Base-by-base conservation (phyloP, 2,888 invertebrate genomes). In the Drosophila lacicola region DNA sequence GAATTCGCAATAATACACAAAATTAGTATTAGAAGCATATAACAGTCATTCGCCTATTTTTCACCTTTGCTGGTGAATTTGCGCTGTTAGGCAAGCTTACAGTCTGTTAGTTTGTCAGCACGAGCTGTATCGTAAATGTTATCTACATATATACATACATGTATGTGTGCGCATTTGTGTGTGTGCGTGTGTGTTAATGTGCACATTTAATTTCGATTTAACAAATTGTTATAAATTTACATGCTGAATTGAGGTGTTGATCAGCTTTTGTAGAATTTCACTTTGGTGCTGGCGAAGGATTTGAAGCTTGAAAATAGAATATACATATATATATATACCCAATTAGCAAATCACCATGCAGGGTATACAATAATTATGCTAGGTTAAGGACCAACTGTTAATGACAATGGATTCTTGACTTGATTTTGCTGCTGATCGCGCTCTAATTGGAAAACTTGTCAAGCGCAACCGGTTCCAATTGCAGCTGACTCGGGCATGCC, bases 261-360 rank as follows among this genome's bases (percentile, higher is more conserved):
- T 64, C 79, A 83, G 29, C 78, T 75, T 72, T 91, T 90, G 77
- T 70, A 82, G 78, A 83, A 85, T 74, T 75, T 82, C 37, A 92
- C 88, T 85, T 87, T 88, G 70, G 78, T 79, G 49, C 72, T 82
- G 14, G 86, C 81, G 63, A 90, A 90, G 19, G 81, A 89, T 69
- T 81, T 83, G 61, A 76, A 82, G 71, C 86, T 88, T 71, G 41
- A 37, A 78, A 47, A 33, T 3, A 29, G 8, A 47, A 44, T 33
- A 55, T 34, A 14, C 3, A 62, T n/a, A 33, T 50, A 57, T 11
- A 39, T 19, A 41, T 50, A 25, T 29, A 25, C 2, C 3, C 13
- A 9, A 37, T 42, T 49, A 57, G n/a, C 13, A 13, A 33, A 29
- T 29, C 29, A 19, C 17, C 36, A 36, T 36, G 36, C 36, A 36